Percentiles rank a stretch among this genome's conserved stretches.
Conservation (phyloP, 1,140 invertebrate genomes). For the Drosophila azteca region DNA sequence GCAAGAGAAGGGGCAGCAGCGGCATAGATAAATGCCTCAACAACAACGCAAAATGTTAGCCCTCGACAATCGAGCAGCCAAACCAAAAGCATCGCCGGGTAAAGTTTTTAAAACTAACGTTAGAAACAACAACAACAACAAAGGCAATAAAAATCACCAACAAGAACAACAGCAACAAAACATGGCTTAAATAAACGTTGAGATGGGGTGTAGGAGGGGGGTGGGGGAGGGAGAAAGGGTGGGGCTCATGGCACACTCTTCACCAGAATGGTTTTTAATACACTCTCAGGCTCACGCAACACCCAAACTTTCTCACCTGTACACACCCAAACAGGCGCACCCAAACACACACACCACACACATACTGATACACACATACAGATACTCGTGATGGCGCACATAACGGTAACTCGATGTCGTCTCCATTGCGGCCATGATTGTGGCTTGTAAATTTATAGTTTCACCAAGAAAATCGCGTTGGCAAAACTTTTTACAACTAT, state of each 20-base stretch:
- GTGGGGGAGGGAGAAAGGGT: slow-evolving; percentile 34
- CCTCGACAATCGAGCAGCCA: slow-evolving; percentile 55
- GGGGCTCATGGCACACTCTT: slow-evolving; percentile 21
- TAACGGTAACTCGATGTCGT: slow-evolving; percentile 27
- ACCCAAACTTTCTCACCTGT: neutral
- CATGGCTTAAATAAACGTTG: slow-evolving; percentile 55
- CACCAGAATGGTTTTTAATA: slow-evolving; percentile 72
- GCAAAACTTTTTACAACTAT: slow-evolving; percentile 61
- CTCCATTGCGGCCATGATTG: slow-evolving; percentile 55
- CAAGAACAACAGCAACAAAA: slow-evolving; percentile 32
- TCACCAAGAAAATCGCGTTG: slow-evolving; percentile 71
- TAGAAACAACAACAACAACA: slow-evolving; percentile 43
- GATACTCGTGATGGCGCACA: slow-evolving; percentile 43
- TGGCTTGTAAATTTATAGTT: slow-evolving; percentile 78
- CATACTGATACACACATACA: slow-evolving; percentile 3
- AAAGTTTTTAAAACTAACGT: slow-evolving; percentile 72
- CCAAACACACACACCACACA: neutral
- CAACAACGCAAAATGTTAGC: slow-evolving; percentile 55
- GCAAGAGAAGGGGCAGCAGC: neutral
- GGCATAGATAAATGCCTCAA: slow-evolving; percentile 64
- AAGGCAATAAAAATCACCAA: slow-evolving; percentile 69
- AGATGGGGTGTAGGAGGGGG: slow-evolving; percentile 53
- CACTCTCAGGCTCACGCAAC: slow-evolving; percentile 44
- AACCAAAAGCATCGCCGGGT: slow-evolving; percentile 9
- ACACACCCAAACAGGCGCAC: slow-evolving; percentile 9